Conservation (phyloP, 2,797 vertebrate genomes). For the Myripristis murdjan region DNA sequence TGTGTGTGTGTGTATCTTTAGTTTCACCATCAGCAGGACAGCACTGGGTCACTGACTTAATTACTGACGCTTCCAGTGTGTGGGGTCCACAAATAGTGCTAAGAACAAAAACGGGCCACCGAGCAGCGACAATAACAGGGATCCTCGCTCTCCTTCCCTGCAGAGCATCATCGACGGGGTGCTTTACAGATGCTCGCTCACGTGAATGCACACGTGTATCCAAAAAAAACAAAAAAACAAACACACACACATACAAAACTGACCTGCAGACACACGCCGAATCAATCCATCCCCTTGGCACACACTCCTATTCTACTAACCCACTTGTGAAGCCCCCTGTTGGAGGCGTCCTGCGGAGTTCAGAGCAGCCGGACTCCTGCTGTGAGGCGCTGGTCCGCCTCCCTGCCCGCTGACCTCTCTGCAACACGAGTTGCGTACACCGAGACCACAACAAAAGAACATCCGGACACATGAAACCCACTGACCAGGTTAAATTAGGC, state of each 20-base stretch:
- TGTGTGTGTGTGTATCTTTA: constrained; percentile 24
- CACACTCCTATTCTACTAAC: not conserved
- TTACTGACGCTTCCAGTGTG: not conserved
- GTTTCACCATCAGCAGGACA: constrained; percentile 16
- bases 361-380: not conserved
- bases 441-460: constrained; percentile 10
- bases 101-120: constrained; percentile 3
- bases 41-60: constrained; percentile 26
- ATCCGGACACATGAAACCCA: not conserved
- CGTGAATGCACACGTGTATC: constrained; percentile 2
- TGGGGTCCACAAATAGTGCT: constrained; percentile 27
- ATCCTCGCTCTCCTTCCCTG: not conserved
- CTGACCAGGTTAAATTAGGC: too few relatives aligned
- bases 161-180: not conserved
- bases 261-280: constrained; percentile 10
- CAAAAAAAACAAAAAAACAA: not conserved
- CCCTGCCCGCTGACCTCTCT: constrained; percentile 34
- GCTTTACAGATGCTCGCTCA: constrained; percentile 8
- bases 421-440: constrained; percentile 36
- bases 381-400: too few relatives aligned
- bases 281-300: not conserved
- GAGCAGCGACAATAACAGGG: not conserved
- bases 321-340: not conserved
- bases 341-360: not conserved
- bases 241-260: not conserved